phyloP scores from a whole-genome alignment of 2,888 invertebrate species.

The Agrotis puta region DNA sequence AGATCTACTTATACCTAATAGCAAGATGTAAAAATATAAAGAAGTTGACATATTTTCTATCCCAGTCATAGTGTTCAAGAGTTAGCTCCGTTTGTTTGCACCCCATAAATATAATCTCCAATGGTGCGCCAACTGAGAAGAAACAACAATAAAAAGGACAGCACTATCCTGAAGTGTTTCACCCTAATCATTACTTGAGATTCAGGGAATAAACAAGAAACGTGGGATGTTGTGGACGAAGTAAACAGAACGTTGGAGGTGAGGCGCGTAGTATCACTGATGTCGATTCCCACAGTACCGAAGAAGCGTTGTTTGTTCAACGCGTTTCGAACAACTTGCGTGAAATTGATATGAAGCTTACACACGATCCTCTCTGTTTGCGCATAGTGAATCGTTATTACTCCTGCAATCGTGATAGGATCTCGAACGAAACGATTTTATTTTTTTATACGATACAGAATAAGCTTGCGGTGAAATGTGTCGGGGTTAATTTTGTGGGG shows the following conservation, averaged over 20 bases:
- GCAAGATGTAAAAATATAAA: neutral
- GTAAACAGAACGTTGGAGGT: slow-evolving; percentile 60
- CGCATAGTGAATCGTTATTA: slow-evolving; percentile 76
- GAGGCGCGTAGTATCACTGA: slow-evolving; percentile 61
- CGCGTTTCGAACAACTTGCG: slow-evolving; percentile 77
- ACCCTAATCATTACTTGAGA: slow-evolving; percentile 61
- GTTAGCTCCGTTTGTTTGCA: slow-evolving; percentile 1
- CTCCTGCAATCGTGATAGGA: slow-evolving; percentile 69
- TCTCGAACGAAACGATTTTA: slow-evolving; percentile 58
- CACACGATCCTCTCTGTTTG: slow-evolving; percentile 79
- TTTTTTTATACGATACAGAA: slow-evolving; percentile 54
- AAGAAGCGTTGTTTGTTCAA: slow-evolving; percentile 61
- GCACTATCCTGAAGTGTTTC: slow-evolving; percentile 50
- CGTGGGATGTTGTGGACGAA: slow-evolving; percentile 50
- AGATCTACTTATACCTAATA: neutral
- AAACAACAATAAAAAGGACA: slow-evolving; percentile 45
- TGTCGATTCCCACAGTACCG: slow-evolving; percentile 70
- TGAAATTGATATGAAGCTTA: slow-evolving; percentile 85
- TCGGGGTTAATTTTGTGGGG: slow-evolving; percentile 46
- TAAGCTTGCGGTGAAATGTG: slow-evolving; percentile 45
- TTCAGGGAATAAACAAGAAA: slow-evolving; percentile 64
- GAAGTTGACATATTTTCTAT: neutral
- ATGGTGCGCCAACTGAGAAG: slow-evolving; percentile 25
- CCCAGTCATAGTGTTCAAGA: neutral
- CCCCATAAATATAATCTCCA: slow-evolving; percentile 33